Percentiles rank a stretch among this genome's conserved stretches.
phyloP scores from a whole-genome alignment of 2,797 vertebrate genomes.

The Pachyuromys duprasi region DNA sequence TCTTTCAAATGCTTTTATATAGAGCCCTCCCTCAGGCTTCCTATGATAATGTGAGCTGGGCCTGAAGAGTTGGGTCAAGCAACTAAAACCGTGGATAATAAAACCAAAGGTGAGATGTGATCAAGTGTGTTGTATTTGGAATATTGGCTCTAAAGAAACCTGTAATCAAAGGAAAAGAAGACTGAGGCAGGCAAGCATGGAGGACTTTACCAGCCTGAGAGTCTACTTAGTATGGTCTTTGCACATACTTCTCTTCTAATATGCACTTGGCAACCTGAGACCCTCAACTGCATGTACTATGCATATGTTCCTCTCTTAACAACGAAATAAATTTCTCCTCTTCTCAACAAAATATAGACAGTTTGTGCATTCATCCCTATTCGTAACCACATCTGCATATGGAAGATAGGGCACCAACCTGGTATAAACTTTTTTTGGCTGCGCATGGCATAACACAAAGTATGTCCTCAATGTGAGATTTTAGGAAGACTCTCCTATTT shows the following conservation, averaged over 20 bases:
- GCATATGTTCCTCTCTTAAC: background rate
- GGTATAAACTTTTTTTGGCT: background rate
- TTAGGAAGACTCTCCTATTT: background rate
- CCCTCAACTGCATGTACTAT: background rate
- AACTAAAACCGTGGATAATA: too few species aligned
- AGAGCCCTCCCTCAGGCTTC: background rate
- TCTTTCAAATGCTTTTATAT: background rate
- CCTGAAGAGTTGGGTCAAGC: background rate
- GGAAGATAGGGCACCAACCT: background rate
- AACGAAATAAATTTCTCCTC: background rate
- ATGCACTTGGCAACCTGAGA: background rate
- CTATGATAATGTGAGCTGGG: too few species aligned
- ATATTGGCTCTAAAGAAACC: background rate
- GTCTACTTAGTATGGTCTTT: background rate
- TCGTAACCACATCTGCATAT: too few species aligned
- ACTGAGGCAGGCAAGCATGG: background rate
- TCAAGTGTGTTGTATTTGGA: background rate
- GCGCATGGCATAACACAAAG: background rate
- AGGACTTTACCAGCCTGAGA: too few species aligned
- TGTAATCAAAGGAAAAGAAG: background rate
- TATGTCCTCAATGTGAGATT: background rate
- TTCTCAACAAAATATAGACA: background rate
- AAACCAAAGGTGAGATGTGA: background rate
- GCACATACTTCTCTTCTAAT: background rate
- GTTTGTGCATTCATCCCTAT: background rate